phyloP scores from a whole-genome alignment of 2,888 invertebrate species.

The Mechanitis mazaeus region DNA sequence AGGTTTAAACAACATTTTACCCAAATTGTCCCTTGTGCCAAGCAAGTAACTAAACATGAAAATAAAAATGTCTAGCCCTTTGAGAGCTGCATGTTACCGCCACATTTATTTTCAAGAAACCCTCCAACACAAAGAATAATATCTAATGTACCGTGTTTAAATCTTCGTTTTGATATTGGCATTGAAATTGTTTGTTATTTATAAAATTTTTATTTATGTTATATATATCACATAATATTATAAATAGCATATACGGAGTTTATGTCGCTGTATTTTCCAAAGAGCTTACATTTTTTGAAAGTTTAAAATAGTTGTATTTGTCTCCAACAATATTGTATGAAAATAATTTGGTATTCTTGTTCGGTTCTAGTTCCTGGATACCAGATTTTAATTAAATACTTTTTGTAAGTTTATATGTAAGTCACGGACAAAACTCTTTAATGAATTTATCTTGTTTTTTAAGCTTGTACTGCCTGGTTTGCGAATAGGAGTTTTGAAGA shows the following conservation, averaged over 20 bases:
- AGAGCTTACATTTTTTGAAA: neutral
- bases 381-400: constrained; percentile 6
- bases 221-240: too few species aligned
- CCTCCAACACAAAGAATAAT: too few species aligned
- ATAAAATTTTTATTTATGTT: too few species aligned
- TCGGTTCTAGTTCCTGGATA: neutral
- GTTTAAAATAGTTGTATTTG: constrained; percentile 1
- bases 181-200: too few species aligned
- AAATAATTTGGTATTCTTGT: constrained; percentile 3
- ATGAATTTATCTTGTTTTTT: constrained; percentile 7
- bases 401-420: constrained; percentile 6
- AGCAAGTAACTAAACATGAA: neutral
- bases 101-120: too few species aligned
- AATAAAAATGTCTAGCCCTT: constrained; percentile 5
- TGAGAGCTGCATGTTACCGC: too few species aligned
- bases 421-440: constrained; percentile 6
- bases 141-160: too few species aligned
- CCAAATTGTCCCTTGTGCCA: too few species aligned
- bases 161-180: too few species aligned
- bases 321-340: neutral
- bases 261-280: too few species aligned
- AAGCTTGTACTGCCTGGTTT: constrained; percentile 1
- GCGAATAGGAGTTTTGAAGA: constrained; percentile 1
- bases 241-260: too few species aligned
- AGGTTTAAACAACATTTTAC: too few species aligned